Evolutionary conservation across 2,888 invertebrate species (phyloP), one percentile per base, ranked within the genome.

Genomic region (Pollenia griseotomentosa): DNA sequence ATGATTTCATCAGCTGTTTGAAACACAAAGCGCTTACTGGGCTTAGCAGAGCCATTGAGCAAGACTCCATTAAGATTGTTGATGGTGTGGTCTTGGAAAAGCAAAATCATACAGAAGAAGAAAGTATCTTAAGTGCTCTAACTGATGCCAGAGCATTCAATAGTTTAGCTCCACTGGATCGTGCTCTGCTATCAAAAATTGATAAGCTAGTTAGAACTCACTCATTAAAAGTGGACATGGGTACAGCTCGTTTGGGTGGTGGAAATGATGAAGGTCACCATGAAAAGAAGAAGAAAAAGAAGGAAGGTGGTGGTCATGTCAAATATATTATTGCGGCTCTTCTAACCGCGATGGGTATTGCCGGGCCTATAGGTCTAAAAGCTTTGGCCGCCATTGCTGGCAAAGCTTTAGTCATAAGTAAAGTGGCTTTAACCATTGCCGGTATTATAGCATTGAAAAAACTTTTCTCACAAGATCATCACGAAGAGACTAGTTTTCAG

Each of bases 371-470:
- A 91, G 95, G 96, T 57, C 93, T 96, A 90, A 96, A 96, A 93
- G 95, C 95, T 42, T 93, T 96, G 88, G 96, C 96, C 78, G 94
- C 95, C 44, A 95, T 96, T 90, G 96, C 96, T 68, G 96, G 95
- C 66, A 96, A 96, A 92, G 96, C 96, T 51, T 94, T 96, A 88
- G 95, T 96, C 87, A 96, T 96, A 89, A 96, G 96, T 92, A 96
- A 96, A 92, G 95, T 96, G 68, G 96, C 96, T 2, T 93, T 96
- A 83, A 95, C 96, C 85, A 96, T 96, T 89, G 95, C 96, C 86
- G 95, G 96, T 78, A 96, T 96, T 83, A 95, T 96, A 89, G 96
- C 95, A 33, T 93, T 96, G 89, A 96, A 96, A 94, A 96, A 96
- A 92, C 94, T 96, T 88, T 96, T 96, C 94, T 95, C 96, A 86